A percentile compares a stretch with the other conserved stretches of the same genome.
Evolutionary conservation across 2,797 vertebrate species (phyloP).

Genomic region (Leptodactylus fallax): DNA sequence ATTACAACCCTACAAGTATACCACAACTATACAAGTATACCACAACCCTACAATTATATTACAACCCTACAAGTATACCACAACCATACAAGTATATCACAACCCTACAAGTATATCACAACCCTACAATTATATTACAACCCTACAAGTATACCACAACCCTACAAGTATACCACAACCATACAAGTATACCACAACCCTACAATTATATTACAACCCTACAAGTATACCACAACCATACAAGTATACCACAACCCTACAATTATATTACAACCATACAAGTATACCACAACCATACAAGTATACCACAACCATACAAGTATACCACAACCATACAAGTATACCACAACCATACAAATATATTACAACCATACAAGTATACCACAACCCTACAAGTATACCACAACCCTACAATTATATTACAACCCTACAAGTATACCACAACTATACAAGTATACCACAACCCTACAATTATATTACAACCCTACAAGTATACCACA

Average conservation of each 20-base stretch:
- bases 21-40: background rate
- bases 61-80: background rate
- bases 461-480: no score
- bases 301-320: background rate
- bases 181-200: no score
- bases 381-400: background rate
- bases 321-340: background rate
- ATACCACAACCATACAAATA: no score
- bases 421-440: no score
- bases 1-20: no score
- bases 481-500: background rate
- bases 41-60: no score
- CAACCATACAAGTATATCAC: background rate
- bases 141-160: background rate
- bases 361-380: background rate
- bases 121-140: background rate
- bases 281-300: background rate
- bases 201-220: background rate
- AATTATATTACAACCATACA: no score
- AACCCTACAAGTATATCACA: background rate
- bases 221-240: no score
- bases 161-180: background rate
- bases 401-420: background rate
- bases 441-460: background rate
- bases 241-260: background rate